phyloP scores from a whole-genome alignment of 2,113 vertebrate genomes.

The Electrona antarctica region DNA sequence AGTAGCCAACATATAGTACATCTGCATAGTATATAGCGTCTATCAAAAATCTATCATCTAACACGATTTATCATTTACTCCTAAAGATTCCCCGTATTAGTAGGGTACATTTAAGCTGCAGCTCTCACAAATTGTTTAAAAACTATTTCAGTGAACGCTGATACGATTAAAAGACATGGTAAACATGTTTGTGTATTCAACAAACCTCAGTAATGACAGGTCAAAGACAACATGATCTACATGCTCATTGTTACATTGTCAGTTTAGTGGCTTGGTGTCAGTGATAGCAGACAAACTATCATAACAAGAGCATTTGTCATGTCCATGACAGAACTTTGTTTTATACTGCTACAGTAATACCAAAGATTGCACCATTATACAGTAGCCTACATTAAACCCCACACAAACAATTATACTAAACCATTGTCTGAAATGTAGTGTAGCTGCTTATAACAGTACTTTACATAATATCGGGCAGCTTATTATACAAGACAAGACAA shows the following conservation, averaged over 20 bases:
- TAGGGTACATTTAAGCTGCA: too few relatives aligned
- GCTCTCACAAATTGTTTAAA: too few relatives aligned
- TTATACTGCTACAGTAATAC: not conserved
- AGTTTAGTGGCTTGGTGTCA: slow-evolving; percentile 9
- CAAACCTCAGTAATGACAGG: not conserved
- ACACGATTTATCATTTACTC: too few relatives aligned
- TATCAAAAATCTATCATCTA: too few relatives aligned
- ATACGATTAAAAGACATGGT: not conserved
- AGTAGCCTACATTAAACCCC: not conserved
- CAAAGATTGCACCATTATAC: slow-evolving; percentile 6
- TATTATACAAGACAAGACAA: slow-evolving; percentile 13
- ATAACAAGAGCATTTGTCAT: slow-evolving; percentile 17
- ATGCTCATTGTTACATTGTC: slow-evolving; percentile 10
- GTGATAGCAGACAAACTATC: not conserved
- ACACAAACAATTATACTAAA: slow-evolving; percentile 25
- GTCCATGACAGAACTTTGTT: not conserved
- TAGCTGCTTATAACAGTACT: not conserved
- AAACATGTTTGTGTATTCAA: not conserved
- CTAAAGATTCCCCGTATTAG: too few relatives aligned
- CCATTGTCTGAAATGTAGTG: not conserved
- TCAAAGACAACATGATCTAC: not conserved
- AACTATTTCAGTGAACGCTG: not conserved
- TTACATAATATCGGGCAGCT: not conserved
- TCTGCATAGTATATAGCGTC: not conserved
- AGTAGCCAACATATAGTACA: not conserved